Evolutionary conservation across 2,888 invertebrate genomes (phyloP).

Genomic region (Teinopalpus imperialis): DNA sequence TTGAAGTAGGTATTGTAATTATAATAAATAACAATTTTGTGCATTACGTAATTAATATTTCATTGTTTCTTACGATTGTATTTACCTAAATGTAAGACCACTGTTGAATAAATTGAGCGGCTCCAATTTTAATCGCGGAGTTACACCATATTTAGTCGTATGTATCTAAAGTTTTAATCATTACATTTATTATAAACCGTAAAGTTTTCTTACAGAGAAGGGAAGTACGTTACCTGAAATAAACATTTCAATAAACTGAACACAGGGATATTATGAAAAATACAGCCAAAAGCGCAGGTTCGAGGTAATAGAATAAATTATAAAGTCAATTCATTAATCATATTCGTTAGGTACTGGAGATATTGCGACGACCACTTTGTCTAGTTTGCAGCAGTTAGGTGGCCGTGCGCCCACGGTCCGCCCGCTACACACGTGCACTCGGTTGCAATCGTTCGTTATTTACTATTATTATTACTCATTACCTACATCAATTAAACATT

Average conservation of each 20-base stretch:
- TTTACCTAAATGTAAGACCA: constrained; percentile 78
- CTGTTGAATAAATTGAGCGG: constrained; percentile 67
- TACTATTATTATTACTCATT: constrained; percentile 78
- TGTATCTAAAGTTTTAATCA: constrained; percentile 68
- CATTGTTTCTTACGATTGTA: constrained; percentile 80
- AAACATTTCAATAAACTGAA: constrained; percentile 75
- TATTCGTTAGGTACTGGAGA: constrained; percentile 76
- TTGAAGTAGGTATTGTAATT: constrained; percentile 81
- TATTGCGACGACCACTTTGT: constrained; percentile 66
- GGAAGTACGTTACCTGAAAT: constrained; percentile 61
- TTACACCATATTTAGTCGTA: constrained; percentile 76
- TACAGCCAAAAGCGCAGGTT: constrained; percentile 78
- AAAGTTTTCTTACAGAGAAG: constrained; percentile 58
- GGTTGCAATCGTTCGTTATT: constrained; percentile 76
- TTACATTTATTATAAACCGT: constrained; percentile 60
- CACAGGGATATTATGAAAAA: constrained; percentile 75
- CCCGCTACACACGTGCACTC: constrained; percentile 69
- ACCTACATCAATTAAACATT: constrained; percentile 82
- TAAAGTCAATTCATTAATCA: constrained; percentile 81
- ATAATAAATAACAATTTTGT: constrained; percentile 79
- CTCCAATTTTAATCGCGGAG: constrained; percentile 62
- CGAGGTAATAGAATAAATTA: constrained; percentile 78
- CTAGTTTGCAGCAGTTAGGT: constrained; percentile 57
- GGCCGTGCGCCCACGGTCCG: constrained; percentile 35
- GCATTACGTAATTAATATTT: constrained; percentile 80